Evolutionary conservation across 2,888 invertebrate genomes (phyloP).

Genomic region (Phyto melanocephala): DNA sequence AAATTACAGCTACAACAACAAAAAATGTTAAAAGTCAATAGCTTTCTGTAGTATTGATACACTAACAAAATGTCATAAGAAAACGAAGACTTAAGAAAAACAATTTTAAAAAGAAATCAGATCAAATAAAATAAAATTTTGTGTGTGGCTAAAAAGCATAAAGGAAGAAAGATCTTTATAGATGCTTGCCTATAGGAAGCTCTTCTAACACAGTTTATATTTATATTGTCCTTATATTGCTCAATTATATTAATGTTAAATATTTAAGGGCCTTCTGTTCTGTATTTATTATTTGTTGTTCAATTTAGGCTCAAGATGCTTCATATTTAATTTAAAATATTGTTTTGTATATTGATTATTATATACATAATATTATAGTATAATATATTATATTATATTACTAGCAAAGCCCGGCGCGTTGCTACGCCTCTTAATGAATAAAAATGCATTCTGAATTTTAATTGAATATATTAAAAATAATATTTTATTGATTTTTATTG

Average conservation of each 20-base stretch:
- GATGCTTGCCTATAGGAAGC: not conserved
- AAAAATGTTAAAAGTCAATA: slow-evolving; percentile 14
- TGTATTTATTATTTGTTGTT: not conserved
- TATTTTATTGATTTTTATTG: too few relatives aligned
- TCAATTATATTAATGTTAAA: too few relatives aligned
- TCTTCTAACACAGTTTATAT: too few relatives aligned
- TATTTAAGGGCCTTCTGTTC: too few relatives aligned
- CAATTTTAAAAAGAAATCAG: not conserved
- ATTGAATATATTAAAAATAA: too few relatives aligned
- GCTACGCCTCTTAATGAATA: too few relatives aligned
- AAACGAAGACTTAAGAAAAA: not conserved
- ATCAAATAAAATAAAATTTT: not conserved
- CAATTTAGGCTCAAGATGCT: not conserved
- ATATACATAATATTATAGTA: too few relatives aligned
- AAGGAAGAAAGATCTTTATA: not conserved
- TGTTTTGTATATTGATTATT: too few relatives aligned
- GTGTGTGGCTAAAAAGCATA: not conserved
- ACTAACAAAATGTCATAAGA: not conserved
- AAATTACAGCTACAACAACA: not conserved
- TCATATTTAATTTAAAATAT: not conserved
- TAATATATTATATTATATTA: too few relatives aligned
- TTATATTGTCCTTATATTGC: too few relatives aligned
- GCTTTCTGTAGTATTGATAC: not conserved
- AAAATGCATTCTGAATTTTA: too few relatives aligned
- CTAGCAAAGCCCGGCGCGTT: too few relatives aligned